These are phyloP conservation scores for Ceriagrion tenellum DNA, from an alignment of 2,888 invertebrate genomes.

Conservation along the genomic window DNA sequence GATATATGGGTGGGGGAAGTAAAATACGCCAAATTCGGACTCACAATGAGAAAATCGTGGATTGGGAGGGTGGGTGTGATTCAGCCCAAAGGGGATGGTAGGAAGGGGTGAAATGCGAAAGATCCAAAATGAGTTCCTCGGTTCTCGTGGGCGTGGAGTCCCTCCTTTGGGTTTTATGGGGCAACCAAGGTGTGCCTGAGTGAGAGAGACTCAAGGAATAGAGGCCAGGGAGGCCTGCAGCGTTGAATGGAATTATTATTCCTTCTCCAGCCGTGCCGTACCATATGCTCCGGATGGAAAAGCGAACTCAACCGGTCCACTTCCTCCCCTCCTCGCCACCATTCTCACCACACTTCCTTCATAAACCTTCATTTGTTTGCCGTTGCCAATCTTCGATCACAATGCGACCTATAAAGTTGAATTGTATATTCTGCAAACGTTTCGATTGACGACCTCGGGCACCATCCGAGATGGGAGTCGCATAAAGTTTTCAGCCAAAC, in stretches of 20 bases:
- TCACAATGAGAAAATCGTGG: neutral
- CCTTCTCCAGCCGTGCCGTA: neutral
- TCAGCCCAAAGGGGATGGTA: neutral
- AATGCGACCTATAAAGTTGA: neutral
- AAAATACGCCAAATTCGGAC: neutral
- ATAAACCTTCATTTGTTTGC: neutral
- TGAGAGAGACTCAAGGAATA: neutral
- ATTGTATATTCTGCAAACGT: neutral
- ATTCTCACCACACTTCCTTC: neutral
- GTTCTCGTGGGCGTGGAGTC: neutral
- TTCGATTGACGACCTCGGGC: neutral
- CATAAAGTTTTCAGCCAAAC: too few relatives aligned
- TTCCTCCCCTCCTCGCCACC: neutral
- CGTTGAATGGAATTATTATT: neutral
- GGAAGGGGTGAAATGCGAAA: neutral
- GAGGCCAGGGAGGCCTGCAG: neutral
- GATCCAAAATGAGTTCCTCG: neutral
- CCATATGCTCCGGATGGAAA: conserved; percentile 7
- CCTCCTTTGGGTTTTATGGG: neutral
- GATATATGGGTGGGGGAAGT: neutral
- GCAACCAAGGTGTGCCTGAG: neutral
- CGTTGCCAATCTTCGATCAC: neutral
- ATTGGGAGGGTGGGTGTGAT: neutral
- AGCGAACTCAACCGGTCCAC: neutral
- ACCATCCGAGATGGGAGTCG: too few relatives aligned